Evolutionary conservation across 2,888 invertebrate genomes (phyloP).

Genomic region (Plebejus argus): DNA sequence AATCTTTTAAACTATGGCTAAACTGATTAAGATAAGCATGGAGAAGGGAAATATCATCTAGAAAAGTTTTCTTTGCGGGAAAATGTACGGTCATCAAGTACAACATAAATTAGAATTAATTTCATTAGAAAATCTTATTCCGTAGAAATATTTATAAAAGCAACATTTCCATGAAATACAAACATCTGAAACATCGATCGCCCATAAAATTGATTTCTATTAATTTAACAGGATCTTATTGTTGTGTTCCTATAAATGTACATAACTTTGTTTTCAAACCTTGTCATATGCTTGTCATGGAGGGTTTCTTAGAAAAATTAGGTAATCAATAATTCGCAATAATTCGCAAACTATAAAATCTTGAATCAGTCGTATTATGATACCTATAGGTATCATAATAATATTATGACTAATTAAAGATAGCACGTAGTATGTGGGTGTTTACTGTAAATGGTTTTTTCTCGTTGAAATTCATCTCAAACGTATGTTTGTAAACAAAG

Average conservation of each 20-base stretch:
- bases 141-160: too few species aligned
- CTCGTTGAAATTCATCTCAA: neutral
- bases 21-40: too few species aligned
- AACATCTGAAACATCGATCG: neutral
- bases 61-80: neutral
- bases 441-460: neutral
- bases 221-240: neutral
- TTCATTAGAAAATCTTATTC: too few species aligned
- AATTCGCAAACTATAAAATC: neutral
- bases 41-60: too few species aligned
- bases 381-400: neutral
- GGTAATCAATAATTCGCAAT: too few species aligned
- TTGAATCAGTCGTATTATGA: neutral
- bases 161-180: neutral
- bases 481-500: conserved; percentile 22
- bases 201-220: neutral
- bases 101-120: neutral
- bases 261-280: neutral
- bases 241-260: neutral
- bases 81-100: neutral
- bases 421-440: neutral
- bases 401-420: neutral
- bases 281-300: neutral
- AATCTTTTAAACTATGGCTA: too few species aligned
- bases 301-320: conserved; percentile 1